Conservation (phyloP, 2,888 invertebrate genomes). For the Lapara coniferarum region DNA sequence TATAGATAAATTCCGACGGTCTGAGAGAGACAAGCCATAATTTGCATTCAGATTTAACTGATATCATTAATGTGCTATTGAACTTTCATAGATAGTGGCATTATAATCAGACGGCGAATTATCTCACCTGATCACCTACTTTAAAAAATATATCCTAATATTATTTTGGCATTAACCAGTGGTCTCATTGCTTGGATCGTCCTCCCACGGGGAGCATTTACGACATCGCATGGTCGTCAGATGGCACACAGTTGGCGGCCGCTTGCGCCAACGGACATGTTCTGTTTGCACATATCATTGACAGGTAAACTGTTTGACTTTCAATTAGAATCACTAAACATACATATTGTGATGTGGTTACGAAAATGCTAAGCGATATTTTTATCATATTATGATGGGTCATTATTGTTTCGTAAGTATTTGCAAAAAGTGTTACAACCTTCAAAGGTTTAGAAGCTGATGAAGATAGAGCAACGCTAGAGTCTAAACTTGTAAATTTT, state of each 20-base stretch:
- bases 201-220: constrained; percentile 95
- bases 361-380: background rate
- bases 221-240: constrained; percentile 95
- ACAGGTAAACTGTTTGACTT: constrained; percentile 82
- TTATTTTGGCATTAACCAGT: constrained; percentile 79
- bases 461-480: no score
- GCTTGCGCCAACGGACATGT: constrained; percentile 97
- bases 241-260: constrained; percentile 97
- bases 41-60: no score
- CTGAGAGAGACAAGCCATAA: no score
- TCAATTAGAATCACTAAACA: background rate
- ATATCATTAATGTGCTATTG: no score
- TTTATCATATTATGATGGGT: no score
- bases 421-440: no score
- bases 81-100: no score
- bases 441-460: no score
- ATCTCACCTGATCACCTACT: no score
- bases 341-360: background rate
- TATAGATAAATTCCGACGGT: background rate
- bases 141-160: no score
- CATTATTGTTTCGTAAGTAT: background rate
- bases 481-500: no score
- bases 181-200: constrained; percentile 96
- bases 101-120: no score
- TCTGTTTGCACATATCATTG: constrained; percentile 95